Evolutionary conservation across 2,888 invertebrate species (phyloP).

Genomic region (Andrena chrysosceles): DNA sequence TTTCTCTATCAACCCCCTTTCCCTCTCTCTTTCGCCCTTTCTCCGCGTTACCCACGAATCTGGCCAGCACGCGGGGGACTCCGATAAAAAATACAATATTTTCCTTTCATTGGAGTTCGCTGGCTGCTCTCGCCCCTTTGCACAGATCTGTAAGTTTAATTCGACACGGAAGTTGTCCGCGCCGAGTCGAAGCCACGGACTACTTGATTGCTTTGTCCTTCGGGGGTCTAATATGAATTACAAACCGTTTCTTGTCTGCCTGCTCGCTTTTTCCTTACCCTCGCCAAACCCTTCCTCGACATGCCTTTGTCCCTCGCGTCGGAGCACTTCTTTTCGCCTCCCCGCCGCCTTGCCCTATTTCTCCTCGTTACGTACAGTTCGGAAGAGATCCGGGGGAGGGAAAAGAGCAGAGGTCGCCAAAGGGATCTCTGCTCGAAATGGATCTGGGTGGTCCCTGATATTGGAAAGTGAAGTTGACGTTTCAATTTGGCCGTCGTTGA

Average conservation of each 20-base stretch:
- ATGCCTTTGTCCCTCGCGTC: background rate
- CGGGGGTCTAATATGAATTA: conserved; percentile 75
- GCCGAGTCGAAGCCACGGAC: conserved; percentile 42
- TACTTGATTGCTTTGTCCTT: conserved; percentile 74
- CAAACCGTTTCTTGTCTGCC: conserved; percentile 53
- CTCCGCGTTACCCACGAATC: background rate
- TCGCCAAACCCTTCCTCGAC: background rate
- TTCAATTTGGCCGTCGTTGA: background rate
- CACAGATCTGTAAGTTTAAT: conserved; percentile 75
- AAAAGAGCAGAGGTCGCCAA: background rate
- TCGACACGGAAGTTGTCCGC: conserved; percentile 66
- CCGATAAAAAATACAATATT: conserved; percentile 73
- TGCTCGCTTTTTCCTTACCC: background rate
- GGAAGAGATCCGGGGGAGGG: background rate
- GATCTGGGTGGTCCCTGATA: conserved; percentile 4
- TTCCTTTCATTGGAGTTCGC: conserved; percentile 55
- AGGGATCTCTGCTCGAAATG: background rate
- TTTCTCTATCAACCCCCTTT: conserved; percentile 28
- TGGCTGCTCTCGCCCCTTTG: conserved; percentile 8
- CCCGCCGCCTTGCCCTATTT: conserved; percentile 1
- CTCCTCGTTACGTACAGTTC: background rate
- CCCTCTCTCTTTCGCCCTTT: background rate
- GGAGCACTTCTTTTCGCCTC: background rate
- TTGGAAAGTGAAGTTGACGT: background rate
- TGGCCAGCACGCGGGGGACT: background rate